phyloP scores from a whole-genome alignment of 2,113 vertebrate genomes.

The Trichechus manatus region DNA sequence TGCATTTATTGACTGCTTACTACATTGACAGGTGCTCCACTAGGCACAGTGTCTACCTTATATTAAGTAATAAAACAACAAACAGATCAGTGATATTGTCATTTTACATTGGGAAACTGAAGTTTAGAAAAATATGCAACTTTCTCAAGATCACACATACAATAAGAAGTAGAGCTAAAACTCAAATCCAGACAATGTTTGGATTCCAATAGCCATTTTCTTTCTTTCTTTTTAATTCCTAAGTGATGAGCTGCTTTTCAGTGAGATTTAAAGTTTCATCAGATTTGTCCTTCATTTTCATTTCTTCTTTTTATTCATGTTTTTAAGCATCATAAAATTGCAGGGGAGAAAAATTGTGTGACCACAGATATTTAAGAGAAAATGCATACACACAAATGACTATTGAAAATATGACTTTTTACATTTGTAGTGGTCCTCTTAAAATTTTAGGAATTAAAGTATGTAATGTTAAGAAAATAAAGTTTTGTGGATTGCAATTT shows the following conservation, averaged over 20 bases:
- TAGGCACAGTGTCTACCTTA: background rate
- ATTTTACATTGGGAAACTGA: background rate
- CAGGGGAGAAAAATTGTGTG: background rate
- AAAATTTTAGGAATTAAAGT: background rate
- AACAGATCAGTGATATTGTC: background rate
- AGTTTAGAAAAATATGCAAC: background rate
- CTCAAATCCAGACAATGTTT: background rate
- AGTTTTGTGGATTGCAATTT: background rate
- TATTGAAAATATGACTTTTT: constrained; percentile 5
- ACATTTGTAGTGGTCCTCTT: background rate
- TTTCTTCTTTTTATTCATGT: constrained; percentile 48
- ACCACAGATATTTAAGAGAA: constrained; percentile 22
- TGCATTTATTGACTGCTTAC: background rate
- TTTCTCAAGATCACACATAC: background rate
- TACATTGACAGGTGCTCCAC: background rate
- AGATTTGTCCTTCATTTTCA: background rate
- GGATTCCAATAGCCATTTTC: background rate
- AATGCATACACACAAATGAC: background rate
- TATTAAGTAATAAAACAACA: background rate
- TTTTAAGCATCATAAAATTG: constrained; percentile 9
- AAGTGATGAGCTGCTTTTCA: constrained; percentile 5
- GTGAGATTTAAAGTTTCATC: background rate
- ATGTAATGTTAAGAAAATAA: background rate
- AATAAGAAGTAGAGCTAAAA: background rate
- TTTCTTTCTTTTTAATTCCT: background rate